Conservation (phyloP, 2,797 vertebrate genomes). For the Muscicapa striata region DNA sequence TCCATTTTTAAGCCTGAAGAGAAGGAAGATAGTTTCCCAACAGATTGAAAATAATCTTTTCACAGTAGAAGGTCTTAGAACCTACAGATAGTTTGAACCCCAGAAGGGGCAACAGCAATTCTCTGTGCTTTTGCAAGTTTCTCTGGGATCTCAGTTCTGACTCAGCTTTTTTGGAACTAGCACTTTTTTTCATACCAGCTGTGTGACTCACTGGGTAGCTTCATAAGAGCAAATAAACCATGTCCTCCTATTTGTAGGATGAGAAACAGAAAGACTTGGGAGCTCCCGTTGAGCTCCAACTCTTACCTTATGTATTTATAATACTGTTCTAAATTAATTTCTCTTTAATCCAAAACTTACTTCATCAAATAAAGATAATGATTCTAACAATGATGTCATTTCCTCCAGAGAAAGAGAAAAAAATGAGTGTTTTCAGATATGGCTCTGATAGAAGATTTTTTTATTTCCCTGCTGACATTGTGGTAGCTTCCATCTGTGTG, state of each 20-base stretch:
- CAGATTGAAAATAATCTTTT: not conserved
- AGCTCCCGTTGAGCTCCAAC: not conserved
- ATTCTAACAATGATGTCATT: not conserved
- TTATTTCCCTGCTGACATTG: not conserved
- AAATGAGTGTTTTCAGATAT: not conserved
- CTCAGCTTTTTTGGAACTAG: not conserved
- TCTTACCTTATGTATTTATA: not conserved
- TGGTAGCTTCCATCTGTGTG: not conserved
- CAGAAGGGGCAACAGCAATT: not conserved
- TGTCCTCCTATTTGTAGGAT: not conserved
- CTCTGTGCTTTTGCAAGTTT: not conserved
- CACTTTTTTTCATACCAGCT: not conserved
- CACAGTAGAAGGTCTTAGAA: not conserved
- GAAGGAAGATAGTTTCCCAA: not conserved
- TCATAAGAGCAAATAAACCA: not conserved
- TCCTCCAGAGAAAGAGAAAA: not conserved
- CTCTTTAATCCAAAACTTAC: not conserved
- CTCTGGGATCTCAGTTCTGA: not conserved
- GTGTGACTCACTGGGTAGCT: not conserved
- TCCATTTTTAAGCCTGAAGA: not conserved
- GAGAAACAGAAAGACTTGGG: not conserved
- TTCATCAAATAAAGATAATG: not conserved
- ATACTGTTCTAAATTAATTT: not conserved
- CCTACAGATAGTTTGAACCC: not conserved
- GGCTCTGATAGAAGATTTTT: not conserved